These are phyloP conservation scores for Thera britannica DNA, from an alignment of 2,888 invertebrate species.

Conservation along the genomic window DNA sequence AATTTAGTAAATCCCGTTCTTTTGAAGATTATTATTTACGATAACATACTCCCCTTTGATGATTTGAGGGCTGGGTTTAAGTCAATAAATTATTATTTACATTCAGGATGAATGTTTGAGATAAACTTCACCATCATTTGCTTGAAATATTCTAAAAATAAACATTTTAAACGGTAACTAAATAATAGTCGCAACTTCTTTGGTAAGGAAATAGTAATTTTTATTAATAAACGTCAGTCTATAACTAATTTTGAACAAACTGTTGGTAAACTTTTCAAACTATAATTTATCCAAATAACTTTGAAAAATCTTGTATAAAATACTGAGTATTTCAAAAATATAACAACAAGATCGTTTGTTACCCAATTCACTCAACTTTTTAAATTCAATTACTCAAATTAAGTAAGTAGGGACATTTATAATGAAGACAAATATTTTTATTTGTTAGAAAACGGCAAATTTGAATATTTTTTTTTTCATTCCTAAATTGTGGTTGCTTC, in stretches of 20 bases:
- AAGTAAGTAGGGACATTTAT: constrained; percentile 20
- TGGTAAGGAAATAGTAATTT: too few species aligned
- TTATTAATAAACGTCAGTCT: too few species aligned
- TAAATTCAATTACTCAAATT: constrained; percentile 26
- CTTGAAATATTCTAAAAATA: too few species aligned
- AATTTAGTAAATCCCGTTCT: constrained; percentile 53
- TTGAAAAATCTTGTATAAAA: constrained; percentile 1
- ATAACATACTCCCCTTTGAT: constrained; percentile 32
- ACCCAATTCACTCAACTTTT: constrained; percentile 16
- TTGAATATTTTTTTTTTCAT: constrained; percentile 23
- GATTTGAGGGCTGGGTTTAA: constrained; percentile 13
- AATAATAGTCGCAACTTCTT: too few species aligned
- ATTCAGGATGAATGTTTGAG: constrained; percentile 10
- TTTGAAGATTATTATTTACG: constrained; percentile 61
- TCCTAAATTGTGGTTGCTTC: constrained; percentile 47
- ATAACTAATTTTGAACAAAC: background rate
- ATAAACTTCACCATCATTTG: constrained; percentile 3
- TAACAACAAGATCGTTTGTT: constrained; percentile 7
- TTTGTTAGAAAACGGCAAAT: constrained; percentile 9
- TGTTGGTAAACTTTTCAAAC: constrained; percentile 3
- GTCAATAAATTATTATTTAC: constrained; percentile 6
- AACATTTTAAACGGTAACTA: too few species aligned
- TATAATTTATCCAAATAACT: background rate
- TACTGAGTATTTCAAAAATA: background rate
- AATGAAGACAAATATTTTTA: constrained; percentile 20